Conservation (phyloP, 1,140 invertebrate genomes). For the Drosophila ironensis region DNA sequence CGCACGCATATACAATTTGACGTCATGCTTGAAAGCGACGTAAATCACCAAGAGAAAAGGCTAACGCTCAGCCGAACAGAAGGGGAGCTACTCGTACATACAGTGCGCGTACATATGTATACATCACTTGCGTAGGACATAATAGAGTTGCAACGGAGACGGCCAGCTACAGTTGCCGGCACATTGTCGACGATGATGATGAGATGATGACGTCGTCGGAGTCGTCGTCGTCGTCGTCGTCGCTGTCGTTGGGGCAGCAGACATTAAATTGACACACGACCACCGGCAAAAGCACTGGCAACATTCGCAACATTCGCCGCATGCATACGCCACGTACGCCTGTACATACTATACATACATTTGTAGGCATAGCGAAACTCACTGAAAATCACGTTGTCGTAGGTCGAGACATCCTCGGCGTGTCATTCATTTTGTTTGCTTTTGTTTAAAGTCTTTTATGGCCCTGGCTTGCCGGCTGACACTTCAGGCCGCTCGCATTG, state of each 20-base stretch:
- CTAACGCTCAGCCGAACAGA: slow-evolving; percentile 11
- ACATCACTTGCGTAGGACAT: slow-evolving; percentile 46
- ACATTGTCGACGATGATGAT: slow-evolving; percentile 36
- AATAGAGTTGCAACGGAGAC: slow-evolving; percentile 69
- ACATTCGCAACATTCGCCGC: neutral
- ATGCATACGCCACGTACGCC: no score
- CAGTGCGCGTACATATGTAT: no score
- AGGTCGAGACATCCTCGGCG: slow-evolving; percentile 65
- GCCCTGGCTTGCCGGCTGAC: slow-evolving; percentile 10
- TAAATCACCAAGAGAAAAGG: slow-evolving; percentile 61
- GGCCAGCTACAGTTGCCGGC: slow-evolving; percentile 7
- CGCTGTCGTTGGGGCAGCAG: slow-evolving; percentile 42
- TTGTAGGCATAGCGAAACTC: slow-evolving; percentile 56
- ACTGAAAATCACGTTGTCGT: slow-evolving; percentile 76
- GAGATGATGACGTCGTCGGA: slow-evolving; percentile 31
- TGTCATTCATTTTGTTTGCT: slow-evolving; percentile 69
- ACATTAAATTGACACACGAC: slow-evolving; percentile 78
- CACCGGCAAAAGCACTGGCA: slow-evolving; percentile 42
- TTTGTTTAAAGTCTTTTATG: slow-evolving; percentile 66
- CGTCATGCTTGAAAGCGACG: slow-evolving; percentile 72
- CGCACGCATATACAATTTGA: slow-evolving; percentile 69
- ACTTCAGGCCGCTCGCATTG: slow-evolving; percentile 5
- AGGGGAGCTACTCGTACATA: neutral
- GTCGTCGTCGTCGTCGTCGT: no score
- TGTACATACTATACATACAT: no score